These are phyloP conservation scores for Phenacoccus solenopsis DNA, from an alignment of 1,140 invertebrate species.

Conservation along the genomic window DNA sequence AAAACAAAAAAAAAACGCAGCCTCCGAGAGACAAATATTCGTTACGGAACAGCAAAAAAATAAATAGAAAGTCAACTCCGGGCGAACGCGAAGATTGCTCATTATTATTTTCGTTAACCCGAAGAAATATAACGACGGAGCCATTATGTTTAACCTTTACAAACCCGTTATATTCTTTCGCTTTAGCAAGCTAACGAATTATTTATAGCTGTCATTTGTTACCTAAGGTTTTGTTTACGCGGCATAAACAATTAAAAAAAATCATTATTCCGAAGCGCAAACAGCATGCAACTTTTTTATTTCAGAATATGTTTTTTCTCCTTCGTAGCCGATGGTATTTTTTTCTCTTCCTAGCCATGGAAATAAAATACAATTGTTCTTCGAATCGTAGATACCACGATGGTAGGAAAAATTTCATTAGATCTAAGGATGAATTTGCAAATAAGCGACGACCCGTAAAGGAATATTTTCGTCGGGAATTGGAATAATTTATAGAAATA, in stretches of 20 bases:
- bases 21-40: neutral
- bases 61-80: neutral
- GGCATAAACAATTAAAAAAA: neutral
- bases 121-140: neutral
- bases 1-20: neutral
- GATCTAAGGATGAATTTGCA: too few relatives aligned
- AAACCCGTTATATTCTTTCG: neutral
- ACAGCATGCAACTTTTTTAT: neutral
- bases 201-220: neutral
- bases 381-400: too few relatives aligned
- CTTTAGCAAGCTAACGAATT: neutral
- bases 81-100: neutral
- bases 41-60: too few relatives aligned
- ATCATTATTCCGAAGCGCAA: neutral
- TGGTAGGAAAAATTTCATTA: too few relatives aligned
- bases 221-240: neutral
- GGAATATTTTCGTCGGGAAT: too few relatives aligned
- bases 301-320: neutral
- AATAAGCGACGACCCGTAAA: too few relatives aligned
- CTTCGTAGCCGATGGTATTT: too few relatives aligned
- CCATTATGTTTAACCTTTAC: neutral
- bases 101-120: neutral
- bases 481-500: too few relatives aligned
- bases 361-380: too few relatives aligned
- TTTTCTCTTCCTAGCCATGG: too few relatives aligned